Evolutionary conservation across 2,113 vertebrate species (phyloP).

Genomic region (Platichthys stellatus): DNA sequence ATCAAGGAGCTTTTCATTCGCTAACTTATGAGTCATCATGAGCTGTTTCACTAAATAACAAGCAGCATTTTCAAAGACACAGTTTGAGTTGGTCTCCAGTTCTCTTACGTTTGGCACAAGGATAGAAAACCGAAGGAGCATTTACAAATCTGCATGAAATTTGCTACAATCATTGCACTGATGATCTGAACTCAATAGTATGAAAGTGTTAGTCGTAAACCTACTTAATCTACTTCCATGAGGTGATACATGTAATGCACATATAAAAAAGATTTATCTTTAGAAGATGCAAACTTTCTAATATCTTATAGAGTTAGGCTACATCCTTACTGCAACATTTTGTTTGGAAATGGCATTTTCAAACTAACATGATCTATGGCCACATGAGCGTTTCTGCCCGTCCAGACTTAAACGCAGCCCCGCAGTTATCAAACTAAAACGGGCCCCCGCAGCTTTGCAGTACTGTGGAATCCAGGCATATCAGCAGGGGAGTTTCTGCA

Average conservation of each 20-base stretch:
- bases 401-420: no score
- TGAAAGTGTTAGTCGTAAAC: slow-evolving; percentile 38
- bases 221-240: slow-evolving; percentile 14
- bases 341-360: no score
- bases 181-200: slow-evolving; percentile 29
- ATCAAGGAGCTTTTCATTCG: not conserved
- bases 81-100: slow-evolving; percentile 37
- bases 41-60: not conserved
- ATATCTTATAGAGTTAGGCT: not conserved
- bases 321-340: not conserved
- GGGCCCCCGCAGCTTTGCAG: no score
- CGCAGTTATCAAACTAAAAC: no score
- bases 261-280: slow-evolving; percentile 30
- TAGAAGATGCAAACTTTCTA: slow-evolving; percentile 28
- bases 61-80: slow-evolving; percentile 28
- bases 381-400: no score
- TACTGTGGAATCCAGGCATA: no score
- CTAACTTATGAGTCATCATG: not conserved
- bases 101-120: slow-evolving; percentile 54
- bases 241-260: slow-evolving; percentile 35
- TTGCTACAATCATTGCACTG: slow-evolving; percentile 36
- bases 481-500: not conserved
- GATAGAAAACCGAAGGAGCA: slow-evolving; percentile 30
- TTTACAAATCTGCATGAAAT: not conserved
- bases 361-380: no score